phyloP scores from a whole-genome alignment of 1,140 invertebrate species.

The Hyphantria cunea region DNA sequence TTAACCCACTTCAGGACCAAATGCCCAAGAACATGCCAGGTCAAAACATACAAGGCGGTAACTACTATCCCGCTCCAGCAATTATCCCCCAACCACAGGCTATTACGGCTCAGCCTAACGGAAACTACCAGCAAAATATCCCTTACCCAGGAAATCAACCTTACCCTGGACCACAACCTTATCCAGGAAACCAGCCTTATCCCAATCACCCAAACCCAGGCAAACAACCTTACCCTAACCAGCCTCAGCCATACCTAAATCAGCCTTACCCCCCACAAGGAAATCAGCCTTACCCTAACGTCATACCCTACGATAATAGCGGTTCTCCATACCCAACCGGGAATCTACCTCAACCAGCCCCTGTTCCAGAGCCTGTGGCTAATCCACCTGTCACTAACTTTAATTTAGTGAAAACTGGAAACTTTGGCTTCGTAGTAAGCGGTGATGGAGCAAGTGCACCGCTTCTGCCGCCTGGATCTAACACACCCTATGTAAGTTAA shows the following conservation, averaged over 20 bases:
- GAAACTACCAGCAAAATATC: neutral
- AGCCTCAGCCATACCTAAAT: conserved; percentile 33
- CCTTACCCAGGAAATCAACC: conserved; percentile 35
- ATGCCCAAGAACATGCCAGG: conserved; percentile 37
- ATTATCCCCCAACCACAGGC: conserved; percentile 38
- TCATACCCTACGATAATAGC: neutral
- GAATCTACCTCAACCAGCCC: conserved; percentile 18
- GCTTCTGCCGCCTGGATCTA: conserved; percentile 34
- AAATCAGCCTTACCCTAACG: neutral
- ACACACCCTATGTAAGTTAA: conserved; percentile 46
- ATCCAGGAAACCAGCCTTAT: conserved; percentile 27
- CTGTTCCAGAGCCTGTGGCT: conserved; percentile 29
- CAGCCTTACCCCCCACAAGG: conserved; percentile 13
- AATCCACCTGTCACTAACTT: conserved; percentile 16
- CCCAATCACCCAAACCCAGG: neutral
- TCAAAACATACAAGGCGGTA: conserved; percentile 7
- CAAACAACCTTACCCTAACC: conserved; percentile 35
- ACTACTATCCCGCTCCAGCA: conserved; percentile 19
- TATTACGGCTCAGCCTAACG: neutral
- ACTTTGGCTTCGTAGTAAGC: conserved; percentile 39
- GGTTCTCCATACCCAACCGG: conserved; percentile 26
- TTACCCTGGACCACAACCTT: conserved; percentile 21
- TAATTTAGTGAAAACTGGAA: conserved; percentile 41
- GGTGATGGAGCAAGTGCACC: conserved; percentile 28
- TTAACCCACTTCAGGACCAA: conserved; percentile 51